Conservation (phyloP, 2,113 vertebrate species). For the Crotalus horridus region DNA sequence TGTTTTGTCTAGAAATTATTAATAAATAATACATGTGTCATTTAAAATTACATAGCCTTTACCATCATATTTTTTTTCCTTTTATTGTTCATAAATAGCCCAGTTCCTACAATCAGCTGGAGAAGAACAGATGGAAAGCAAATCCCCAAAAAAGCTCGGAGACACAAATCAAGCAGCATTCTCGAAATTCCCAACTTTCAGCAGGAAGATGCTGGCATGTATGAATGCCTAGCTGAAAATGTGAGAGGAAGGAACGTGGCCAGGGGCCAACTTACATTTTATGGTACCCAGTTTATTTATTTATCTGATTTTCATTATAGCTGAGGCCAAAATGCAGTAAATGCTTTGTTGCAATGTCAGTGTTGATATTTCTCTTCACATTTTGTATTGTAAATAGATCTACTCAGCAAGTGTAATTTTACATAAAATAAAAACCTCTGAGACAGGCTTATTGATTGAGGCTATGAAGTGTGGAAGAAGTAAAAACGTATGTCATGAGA, state of each 20-base stretch:
- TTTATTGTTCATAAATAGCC: constrained; percentile 67
- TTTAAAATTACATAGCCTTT: accelerated
- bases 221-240: constrained; percentile 94
- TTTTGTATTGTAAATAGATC: not conserved
- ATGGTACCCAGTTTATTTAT: constrained; percentile 75
- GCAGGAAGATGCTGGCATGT: constrained; percentile 87
- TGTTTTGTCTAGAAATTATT: not conserved
- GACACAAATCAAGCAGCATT: constrained; percentile 83
- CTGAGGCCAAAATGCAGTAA: not conserved
- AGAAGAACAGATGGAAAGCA: constrained; percentile 81
- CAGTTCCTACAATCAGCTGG: constrained; percentile 90
- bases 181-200: constrained; percentile 97
- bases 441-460: constrained; percentile 18
- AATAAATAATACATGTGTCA: not conserved
- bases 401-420: not conserved
- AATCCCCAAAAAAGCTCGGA: constrained; percentile 86
- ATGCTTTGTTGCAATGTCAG: not conserved
- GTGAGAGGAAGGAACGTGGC: constrained; percentile 89
- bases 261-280: constrained; percentile 90
- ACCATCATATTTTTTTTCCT: accelerated
- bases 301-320: not conserved
- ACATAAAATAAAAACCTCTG: constrained; percentile 21
- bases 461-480: constrained; percentile 41
- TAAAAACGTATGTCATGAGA: not conserved
- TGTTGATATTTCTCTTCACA: not conserved